Conservation (phyloP, 23 tunicate genomes). For the Trididemnum clinides region DNA sequence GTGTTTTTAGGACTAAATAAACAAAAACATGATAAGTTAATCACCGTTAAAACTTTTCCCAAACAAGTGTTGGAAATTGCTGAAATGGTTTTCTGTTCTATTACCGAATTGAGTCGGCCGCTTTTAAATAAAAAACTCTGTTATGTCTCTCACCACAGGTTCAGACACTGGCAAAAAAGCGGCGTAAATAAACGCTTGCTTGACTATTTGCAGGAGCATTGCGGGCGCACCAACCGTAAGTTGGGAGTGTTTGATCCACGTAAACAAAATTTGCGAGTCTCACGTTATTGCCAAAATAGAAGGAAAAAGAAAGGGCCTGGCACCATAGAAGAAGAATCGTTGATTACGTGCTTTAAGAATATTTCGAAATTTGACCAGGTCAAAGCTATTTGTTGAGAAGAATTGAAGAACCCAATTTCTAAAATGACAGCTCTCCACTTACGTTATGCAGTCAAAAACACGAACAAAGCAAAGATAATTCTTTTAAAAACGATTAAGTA, state of each 20-base stretch:
- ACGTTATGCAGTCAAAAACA: background rate
- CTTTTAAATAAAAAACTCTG: too few species aligned
- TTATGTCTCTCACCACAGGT: too few species aligned
- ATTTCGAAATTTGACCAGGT: background rate
- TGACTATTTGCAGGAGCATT: background rate
- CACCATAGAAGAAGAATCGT: too few species aligned
- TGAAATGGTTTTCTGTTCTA: background rate
- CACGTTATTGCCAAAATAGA: too few species aligned
- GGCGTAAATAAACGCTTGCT: background rate
- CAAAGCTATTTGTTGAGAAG: background rate
- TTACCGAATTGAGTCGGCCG: background rate
- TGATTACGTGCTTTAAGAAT: too few species aligned
- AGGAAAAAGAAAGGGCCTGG: too few species aligned
- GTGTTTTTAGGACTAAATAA: background rate
- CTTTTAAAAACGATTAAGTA: background rate
- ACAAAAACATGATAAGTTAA: too few species aligned
- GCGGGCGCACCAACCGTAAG: background rate
- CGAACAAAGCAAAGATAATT: background rate
- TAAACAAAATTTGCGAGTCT: background rate
- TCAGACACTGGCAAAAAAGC: too few species aligned
- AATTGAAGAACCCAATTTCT: background rate
- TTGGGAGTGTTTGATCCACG: background rate
- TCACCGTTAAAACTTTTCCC: background rate
- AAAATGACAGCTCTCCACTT: background rate
- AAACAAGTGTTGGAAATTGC: background rate